Percentiles rank a stretch among this genome's conserved stretches.
Evolutionary conservation across 2,797 vertebrate species (phyloP).

Genomic region (Enteromius treurensis): DNA sequence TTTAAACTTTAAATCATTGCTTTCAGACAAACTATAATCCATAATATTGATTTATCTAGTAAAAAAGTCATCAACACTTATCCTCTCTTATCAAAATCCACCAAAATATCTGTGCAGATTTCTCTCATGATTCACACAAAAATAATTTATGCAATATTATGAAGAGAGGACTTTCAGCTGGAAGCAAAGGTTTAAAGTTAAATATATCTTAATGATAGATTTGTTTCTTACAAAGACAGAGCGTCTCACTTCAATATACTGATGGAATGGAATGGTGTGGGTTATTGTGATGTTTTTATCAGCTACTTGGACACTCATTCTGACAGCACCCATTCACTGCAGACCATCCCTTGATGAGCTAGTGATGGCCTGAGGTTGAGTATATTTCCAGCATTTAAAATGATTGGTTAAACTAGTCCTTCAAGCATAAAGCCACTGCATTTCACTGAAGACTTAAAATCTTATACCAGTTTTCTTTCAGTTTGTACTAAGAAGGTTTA

Average conservation of each 20-base stretch:
- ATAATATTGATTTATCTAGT: not conserved
- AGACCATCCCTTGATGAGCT: not conserved
- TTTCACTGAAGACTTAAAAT: not conserved
- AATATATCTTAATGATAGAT: not conserved
- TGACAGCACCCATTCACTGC: not conserved
- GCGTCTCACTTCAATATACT: not conserved
- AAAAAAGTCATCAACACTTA: not conserved
- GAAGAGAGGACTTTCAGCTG: not conserved
- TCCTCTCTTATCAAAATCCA: not conserved
- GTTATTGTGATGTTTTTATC: not conserved
- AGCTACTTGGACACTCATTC: not conserved
- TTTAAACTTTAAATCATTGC: not conserved
- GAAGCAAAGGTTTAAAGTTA: not conserved
- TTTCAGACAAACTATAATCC: not conserved
- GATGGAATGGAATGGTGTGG: not conserved
- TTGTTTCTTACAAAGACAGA: not conserved
- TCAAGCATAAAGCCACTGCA: not conserved
- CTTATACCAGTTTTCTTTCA: no score
- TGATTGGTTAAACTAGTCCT: not conserved
- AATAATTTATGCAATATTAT: not conserved
- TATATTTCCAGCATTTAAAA: not conserved
- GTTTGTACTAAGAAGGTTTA: not conserved
- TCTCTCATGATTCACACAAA: not conserved
- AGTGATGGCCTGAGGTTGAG: not conserved
- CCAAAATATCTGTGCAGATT: not conserved